phyloP scores from a whole-genome alignment of 2,888 invertebrate species.

The Drosophila flavopinicola region DNA sequence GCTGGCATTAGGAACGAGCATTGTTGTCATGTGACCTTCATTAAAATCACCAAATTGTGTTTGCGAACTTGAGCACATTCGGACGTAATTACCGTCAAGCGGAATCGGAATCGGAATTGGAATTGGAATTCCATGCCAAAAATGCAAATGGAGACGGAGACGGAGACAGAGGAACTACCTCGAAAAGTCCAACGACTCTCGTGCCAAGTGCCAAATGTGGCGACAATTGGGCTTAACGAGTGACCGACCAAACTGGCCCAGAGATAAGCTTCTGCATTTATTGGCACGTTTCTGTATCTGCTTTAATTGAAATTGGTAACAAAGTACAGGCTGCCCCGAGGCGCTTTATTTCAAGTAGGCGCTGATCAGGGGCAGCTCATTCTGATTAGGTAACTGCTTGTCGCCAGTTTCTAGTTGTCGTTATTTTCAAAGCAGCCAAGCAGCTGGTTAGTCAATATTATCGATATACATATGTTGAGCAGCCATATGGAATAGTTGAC shows the following conservation, averaged over 20 bases:
- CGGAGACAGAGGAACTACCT: conserved; percentile 63
- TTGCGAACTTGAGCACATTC: conserved; percentile 70
- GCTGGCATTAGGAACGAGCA: conserved; percentile 45
- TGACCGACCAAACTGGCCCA: conserved; percentile 39
- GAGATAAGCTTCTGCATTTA: conserved; percentile 61
- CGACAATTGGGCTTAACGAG: conserved; percentile 71
- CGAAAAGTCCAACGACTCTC: conserved; percentile 75
- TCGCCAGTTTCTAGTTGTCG: not conserved
- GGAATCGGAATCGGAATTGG: conserved; percentile 47
- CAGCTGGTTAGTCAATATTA: not conserved
- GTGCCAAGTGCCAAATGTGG: conserved; percentile 54
- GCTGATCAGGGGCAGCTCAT: conserved; percentile 14
- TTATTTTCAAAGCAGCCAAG: conserved; percentile 1
- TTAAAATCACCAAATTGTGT: conserved; percentile 62
- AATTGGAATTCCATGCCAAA: conserved; percentile 48
- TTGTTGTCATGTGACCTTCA: conserved; percentile 63
- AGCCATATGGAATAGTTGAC: not conserved
- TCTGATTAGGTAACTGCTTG: conserved; percentile 21
- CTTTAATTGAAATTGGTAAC: conserved; percentile 51
- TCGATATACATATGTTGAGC: conserved; percentile 14
- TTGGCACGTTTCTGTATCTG: conserved; percentile 47
- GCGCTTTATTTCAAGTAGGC: conserved; percentile 13
- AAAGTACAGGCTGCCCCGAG: conserved; percentile 20
- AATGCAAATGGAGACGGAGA: conserved; percentile 61
- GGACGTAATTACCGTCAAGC: conserved; percentile 74